phyloP scores from a whole-genome alignment of 2,888 invertebrate species.

The Teleogryllus oceanicus region DNA sequence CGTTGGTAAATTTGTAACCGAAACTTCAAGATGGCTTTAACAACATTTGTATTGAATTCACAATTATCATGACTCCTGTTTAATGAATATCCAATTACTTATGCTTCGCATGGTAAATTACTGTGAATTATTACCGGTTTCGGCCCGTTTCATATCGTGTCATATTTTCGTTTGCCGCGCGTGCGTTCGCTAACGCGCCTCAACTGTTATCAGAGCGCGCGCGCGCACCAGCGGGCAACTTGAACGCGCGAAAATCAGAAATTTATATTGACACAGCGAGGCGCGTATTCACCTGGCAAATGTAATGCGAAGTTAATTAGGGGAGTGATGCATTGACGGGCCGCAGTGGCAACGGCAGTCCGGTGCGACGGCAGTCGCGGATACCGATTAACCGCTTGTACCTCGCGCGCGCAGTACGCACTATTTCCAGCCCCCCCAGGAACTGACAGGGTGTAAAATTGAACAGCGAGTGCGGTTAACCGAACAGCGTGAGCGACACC shows the following conservation, averaged over 20 bases:
- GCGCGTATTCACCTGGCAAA: neutral
- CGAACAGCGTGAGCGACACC: no score
- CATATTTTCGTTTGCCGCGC: neutral
- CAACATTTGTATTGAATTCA: no score
- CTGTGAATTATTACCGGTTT: no score
- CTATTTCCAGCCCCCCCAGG: no score
- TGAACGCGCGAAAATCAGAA: neutral
- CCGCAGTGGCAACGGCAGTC: neutral
- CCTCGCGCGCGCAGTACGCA: neutral
- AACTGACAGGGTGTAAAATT: no score
- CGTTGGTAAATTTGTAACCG: no score
- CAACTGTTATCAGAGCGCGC: neutral
- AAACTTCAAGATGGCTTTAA: no score
- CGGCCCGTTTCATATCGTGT: no score
- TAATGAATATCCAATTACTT: no score
- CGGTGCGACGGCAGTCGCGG: neutral
- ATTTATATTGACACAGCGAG: neutral
- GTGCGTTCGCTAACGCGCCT: neutral
- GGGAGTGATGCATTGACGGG: neutral
- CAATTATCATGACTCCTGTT: no score
- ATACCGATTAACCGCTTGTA: neutral
- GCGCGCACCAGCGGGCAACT: neutral
- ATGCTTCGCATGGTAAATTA: no score
- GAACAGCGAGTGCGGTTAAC: no score
- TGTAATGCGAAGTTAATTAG: slow-evolving; percentile 18